Evolutionary conservation across 30 jellyfish, hydroid and myxozoan genomes (phyloP), one percentile per base, ranked within the genome.

Genomic region (Pseudorhiza aurosa): DNA sequence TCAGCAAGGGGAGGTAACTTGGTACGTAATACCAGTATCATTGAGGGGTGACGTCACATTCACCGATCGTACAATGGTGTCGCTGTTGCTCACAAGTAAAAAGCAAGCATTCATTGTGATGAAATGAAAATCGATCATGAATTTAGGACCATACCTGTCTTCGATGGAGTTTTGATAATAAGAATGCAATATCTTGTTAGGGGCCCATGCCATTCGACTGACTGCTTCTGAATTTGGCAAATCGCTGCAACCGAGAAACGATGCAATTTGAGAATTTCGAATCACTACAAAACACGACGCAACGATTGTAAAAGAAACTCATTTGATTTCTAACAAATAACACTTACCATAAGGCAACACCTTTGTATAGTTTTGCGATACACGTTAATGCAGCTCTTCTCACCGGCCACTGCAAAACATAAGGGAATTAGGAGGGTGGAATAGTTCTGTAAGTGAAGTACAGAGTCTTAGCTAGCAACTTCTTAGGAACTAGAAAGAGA

Each of bases 361-460:
- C 74, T 69, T 92, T 92, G 81, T 92, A 92, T 33, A 92, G 81
- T 60, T 86, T 92, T 70, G 94, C 98, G 26, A 81, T 60, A 36
- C 96, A 92, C 11, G 97, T 92, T 44, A 92, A 51, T 21, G 98
- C 96, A 32, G 92, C 97, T 74, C 93, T 51, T 57, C 98, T 60
- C 4, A 92, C 88, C n/a, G 90, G 68, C 98, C 98, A 92, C 98
- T 92, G 42, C 1, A 85, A 74, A 7, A 11, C n/a, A n/a, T n/a
- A n/a, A n/a, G n/a, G n/a, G n/a, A n/a, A n/a, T n/a, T n/a, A n/a
- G n/a, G n/a, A n/a, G n/a, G n/a, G n/a, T n/a, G n/a, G n/a, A n/a
- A n/a, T n/a, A n/a, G n/a, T n/a, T n/a, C n/a, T n/a, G n/a, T n/a
- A n/a, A n/a, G n/a, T n/a, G n/a, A n/a, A n/a, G n/a, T n/a, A n/a